A percentile compares a stretch with the other conserved stretches of the same genome.
Conservation (phyloP, 2,797 vertebrate species). For the Erithacus rubecula region DNA sequence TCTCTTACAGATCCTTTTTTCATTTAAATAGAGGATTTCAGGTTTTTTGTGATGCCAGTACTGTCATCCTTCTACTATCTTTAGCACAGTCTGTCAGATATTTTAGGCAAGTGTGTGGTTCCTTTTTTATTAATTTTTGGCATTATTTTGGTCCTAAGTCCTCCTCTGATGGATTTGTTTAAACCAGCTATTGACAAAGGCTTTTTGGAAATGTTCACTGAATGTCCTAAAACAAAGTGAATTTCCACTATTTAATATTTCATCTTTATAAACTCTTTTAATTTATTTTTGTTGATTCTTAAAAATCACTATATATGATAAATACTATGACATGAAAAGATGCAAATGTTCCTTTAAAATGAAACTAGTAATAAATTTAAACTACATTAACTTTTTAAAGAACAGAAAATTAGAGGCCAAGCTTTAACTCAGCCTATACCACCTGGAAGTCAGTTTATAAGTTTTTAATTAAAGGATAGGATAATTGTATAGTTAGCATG, state of each 20-base stretch:
- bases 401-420: constrained; percentile 35
- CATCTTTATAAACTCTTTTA: neutral
- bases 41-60: neutral
- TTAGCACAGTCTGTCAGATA: neutral
- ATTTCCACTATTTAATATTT: neutral
- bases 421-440: neutral
- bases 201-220: neutral
- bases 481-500: constrained; percentile 6
- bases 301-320: neutral
- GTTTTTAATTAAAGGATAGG: constrained; percentile 39
- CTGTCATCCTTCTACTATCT: neutral
- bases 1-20: neutral
- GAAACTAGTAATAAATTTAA: neutral
- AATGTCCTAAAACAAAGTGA: neutral
- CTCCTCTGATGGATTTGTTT: neutral
- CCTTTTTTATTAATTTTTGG: neutral
- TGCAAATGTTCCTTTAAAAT: neutral
- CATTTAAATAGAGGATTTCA: neutral
- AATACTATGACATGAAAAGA: neutral
- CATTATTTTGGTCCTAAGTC: neutral
- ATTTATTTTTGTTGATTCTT: neutral
- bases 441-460: constrained; percentile 6
- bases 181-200: neutral
- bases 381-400: neutral
- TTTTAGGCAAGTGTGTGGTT: neutral